Conservation (phyloP, 2,888 invertebrate genomes). For the Cantharis lateralis region DNA sequence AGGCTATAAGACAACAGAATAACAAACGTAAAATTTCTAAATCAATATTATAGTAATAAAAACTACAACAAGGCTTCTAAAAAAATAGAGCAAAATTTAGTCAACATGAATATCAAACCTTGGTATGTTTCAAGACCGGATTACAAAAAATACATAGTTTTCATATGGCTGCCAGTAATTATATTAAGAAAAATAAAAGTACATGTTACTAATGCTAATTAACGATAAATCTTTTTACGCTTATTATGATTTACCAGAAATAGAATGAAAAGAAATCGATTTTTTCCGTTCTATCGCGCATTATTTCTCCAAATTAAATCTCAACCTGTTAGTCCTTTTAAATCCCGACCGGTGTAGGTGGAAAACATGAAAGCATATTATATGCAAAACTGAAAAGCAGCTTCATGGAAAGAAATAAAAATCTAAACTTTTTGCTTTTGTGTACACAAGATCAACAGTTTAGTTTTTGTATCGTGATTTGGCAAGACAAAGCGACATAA, state of each 20-base stretch:
- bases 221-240: neutral
- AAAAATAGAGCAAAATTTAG: neutral
- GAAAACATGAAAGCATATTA: neutral
- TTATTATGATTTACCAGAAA: neutral
- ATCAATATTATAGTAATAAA: neutral
- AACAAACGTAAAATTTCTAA: neutral
- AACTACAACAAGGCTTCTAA: neutral
- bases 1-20: neutral
- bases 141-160: neutral
- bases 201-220: neutral
- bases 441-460: neutral
- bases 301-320: neutral
- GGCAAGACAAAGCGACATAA: neutral
- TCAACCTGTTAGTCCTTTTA: neutral
- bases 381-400: neutral
- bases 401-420: neutral
- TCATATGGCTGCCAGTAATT: neutral
- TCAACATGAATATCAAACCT: neutral
- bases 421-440: neutral
- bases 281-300: neutral
- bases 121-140: neutral
- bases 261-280: too few species aligned
- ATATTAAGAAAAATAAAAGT: neutral
- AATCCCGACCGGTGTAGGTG: neutral
- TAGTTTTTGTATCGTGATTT: neutral